Conservation (phyloP, 2,888 invertebrate genomes). For the Pterobdella sp. region DNA sequence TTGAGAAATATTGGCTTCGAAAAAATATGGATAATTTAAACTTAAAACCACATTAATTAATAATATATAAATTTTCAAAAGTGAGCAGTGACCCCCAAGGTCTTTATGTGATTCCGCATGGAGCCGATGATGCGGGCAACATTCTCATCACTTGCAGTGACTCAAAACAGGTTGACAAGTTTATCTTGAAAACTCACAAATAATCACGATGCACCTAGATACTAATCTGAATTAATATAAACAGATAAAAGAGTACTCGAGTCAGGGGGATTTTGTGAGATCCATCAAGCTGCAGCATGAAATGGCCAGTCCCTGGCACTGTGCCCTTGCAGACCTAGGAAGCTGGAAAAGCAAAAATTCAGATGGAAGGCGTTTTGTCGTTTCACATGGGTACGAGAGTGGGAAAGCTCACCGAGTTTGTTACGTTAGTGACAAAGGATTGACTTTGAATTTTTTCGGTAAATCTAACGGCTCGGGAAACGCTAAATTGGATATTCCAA, state of each 20-base stretch:
- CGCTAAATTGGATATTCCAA: slow-evolving; percentile 23
- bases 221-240: slow-evolving; percentile 24
- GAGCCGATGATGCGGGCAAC: slow-evolving; percentile 23
- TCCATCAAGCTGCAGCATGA: slow-evolving; percentile 29
- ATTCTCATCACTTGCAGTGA: slow-evolving; percentile 30
- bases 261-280: slow-evolving; percentile 20
- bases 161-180: slow-evolving; percentile 7
- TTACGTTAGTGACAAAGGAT: slow-evolving; percentile 21
- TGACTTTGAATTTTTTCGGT: slow-evolving; percentile 25
- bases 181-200: not conserved
- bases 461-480: slow-evolving; percentile 29
- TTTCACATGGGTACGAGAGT: slow-evolving; percentile 31
- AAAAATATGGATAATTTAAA: not conserved
- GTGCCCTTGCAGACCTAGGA: not conserved
- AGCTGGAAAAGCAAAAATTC: not conserved
- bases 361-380: slow-evolving; percentile 3
- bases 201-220: slow-evolving; percentile 18
- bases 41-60: not conserved
- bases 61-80: not conserved
- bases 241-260: slow-evolving; percentile 26
- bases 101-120: slow-evolving; percentile 19
- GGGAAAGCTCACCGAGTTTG: slow-evolving; percentile 30
- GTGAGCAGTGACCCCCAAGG: slow-evolving; percentile 28
- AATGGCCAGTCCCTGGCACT: slow-evolving; percentile 25
- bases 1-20: not conserved